Evolutionary conservation across 1,140 invertebrate genomes (phyloP).

Genomic region (Ptiloglossa arizonensis): DNA sequence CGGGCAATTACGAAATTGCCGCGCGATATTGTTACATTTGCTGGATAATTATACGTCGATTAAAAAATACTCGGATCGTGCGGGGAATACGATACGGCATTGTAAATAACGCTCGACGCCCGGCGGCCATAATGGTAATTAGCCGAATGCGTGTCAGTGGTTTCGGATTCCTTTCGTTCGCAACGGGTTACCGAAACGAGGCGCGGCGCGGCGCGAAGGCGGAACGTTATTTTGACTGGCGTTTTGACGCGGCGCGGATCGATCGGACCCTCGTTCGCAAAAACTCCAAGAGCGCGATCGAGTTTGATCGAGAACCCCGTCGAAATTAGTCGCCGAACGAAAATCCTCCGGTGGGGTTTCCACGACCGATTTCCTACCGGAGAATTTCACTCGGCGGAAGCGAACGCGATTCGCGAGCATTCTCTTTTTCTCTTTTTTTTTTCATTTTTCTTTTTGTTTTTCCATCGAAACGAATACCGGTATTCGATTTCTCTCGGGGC

Average conservation of each 20-base stretch:
- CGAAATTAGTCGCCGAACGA: constrained; percentile 34
- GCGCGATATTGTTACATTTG: constrained; percentile 4
- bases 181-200: background rate
- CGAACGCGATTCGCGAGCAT: background rate
- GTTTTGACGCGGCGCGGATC: background rate
- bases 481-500: too few species aligned
- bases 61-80: background rate
- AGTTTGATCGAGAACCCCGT: constrained; percentile 1
- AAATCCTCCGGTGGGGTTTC: constrained; percentile 29
- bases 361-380: constrained; percentile 1
- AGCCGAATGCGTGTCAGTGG: constrained; percentile 10
- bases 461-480: constrained; percentile 28
- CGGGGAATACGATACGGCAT: background rate
- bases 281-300: background rate
- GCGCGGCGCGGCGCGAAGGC: background rate
- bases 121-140: constrained; percentile 8
- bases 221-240: constrained; percentile 18
- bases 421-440: background rate
- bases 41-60: constrained; percentile 11
- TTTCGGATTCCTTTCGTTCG: constrained; percentile 23
- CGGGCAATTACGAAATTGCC: constrained; percentile 22
- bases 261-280: background rate
- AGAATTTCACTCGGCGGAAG: constrained; percentile 39
- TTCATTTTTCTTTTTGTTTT: background rate
- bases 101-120: background rate